Base-by-base conservation (phyloP, 2,888 invertebrate species). In the Chromoteleia sp. region DNA sequence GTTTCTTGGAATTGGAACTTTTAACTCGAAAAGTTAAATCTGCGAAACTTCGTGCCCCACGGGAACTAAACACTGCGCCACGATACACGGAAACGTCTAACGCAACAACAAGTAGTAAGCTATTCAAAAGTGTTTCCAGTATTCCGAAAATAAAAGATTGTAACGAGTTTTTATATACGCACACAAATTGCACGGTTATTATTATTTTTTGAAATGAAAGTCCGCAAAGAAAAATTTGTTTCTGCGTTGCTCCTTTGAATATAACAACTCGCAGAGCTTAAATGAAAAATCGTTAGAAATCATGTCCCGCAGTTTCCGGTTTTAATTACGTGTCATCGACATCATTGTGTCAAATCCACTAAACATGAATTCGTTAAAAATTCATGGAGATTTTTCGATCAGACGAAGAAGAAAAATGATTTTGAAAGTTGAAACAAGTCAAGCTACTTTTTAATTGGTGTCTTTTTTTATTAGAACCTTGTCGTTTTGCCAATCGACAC, bases 21-120 rank as follows among this genome's bases (percentile, higher is more conserved):
- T 14, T 14, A 43, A 43, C 14, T 43, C 15, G 15, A 43, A 43
- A 48, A 48, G 48, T 48, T 48, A 21, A 48, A 48, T 48, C 48
- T 1, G 21, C 21, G 21, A 19, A 48, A 48, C 48, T 48, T 19
- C 7, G 21, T n/a, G 48, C 48, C 48, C 10, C 48, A n/a, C 48
- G n/a, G 21, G 48, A 48, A 21, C 48, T 17, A 48, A 48, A 48
- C 21, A 21, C 2, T 48, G 10, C 48, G 21, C 8, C 5, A 48
- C 19, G 48, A 10, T 5, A 15, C 43, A 17, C 4, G 3, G n/a
- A n/a, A 25, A 25, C 25, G 6, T 25, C 25, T 4, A 19, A 50
- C 48, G 6, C 50, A 45, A 50, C 50, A 25, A 48, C 41, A 25
- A 50, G 50, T 50, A 25, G 21, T 14, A 50, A 50, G 50, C 50